phyloP scores from a whole-genome alignment of 1,140 invertebrate species.

The Aethina tumida region DNA sequence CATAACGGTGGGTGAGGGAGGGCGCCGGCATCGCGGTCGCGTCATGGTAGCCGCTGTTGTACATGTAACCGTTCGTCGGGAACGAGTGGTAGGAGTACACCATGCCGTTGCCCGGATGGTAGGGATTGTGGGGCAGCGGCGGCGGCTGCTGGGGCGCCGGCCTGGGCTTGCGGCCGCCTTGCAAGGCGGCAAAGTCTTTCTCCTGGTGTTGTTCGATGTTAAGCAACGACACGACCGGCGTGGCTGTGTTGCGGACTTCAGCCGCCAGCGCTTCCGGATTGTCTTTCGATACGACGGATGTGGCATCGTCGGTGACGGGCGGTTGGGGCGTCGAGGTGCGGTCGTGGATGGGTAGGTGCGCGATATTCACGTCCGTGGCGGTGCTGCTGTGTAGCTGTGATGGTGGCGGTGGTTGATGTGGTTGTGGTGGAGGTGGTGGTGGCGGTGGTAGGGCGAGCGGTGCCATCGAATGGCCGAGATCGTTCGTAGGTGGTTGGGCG shows the following conservation, averaged over 20 bases:
- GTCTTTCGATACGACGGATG: conserved; percentile 2
- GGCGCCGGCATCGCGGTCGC: not conserved
- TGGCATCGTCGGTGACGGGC: not conserved
- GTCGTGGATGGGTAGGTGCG: conserved; percentile 3
- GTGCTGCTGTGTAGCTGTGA: conserved; percentile 7
- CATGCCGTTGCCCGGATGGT: conserved; percentile 8
- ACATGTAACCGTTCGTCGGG: not conserved
- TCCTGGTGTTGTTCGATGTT: conserved; percentile 32
- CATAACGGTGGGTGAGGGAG: conserved; percentile 9
- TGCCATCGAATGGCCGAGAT: conserved; percentile 7
- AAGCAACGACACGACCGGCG: conserved; percentile 32
- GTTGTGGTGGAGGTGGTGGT: not conserved
- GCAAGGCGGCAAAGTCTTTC: conserved; percentile 32
- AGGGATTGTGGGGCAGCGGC: conserved; percentile 5
- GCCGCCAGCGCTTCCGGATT: conserved; percentile 12
- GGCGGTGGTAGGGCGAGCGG: not conserved
- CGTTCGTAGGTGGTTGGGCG: conserved; percentile 7
- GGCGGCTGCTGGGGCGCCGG: conserved; percentile 4
- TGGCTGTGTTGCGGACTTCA: conserved; percentile 20
- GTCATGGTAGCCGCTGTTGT: not conserved
- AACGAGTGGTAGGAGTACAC: not conserved
- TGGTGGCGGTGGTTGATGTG: conserved; percentile 8
- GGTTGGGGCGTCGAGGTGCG: conserved; percentile 11
- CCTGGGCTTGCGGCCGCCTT: conserved; percentile 21
- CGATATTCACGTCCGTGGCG: conserved; percentile 4